phyloP scores from a whole-genome alignment of 1,140 invertebrate genomes.

The Habropoda laboriosa region DNA sequence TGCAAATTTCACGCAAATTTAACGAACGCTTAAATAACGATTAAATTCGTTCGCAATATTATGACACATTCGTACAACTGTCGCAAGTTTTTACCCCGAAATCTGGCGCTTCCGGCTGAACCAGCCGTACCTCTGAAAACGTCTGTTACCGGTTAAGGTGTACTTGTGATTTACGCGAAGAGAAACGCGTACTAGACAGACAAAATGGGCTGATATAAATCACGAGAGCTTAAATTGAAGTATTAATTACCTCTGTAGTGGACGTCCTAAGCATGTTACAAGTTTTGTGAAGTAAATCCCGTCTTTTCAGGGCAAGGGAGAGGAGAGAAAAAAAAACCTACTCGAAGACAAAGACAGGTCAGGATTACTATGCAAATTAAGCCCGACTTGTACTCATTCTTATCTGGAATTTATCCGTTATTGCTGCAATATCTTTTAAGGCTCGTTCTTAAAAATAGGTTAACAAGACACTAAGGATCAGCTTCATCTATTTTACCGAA shows the following conservation, averaged over 20 bases:
- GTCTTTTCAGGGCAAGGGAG: neutral
- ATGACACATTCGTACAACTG: neutral
- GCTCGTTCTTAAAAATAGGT: neutral
- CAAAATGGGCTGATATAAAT: constrained; percentile 47
- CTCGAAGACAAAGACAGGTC: neutral
- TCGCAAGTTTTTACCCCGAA: neutral
- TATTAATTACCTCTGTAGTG: constrained; percentile 46
- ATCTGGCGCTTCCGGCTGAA: neutral
- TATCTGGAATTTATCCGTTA: neutral
- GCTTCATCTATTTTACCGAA: neutral
- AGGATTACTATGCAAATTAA: neutral
- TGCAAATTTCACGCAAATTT: neutral
- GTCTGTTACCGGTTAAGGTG: constrained; percentile 16
- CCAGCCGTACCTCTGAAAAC: constrained; percentile 4
- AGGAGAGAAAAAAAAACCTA: neutral
- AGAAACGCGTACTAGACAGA: constrained; percentile 23
- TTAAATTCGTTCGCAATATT: neutral
- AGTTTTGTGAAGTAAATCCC: constrained; percentile 29
- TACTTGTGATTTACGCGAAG: constrained; percentile 36
- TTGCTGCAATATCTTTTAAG: neutral
- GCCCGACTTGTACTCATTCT: neutral
- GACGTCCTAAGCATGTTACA: constrained; percentile 37
- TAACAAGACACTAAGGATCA: neutral
- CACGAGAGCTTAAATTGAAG: constrained; percentile 50
- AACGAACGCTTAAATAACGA: neutral